Base-by-base conservation (phyloP, 2,113 vertebrate species). In the Lutjanus erythropterus region DNA sequence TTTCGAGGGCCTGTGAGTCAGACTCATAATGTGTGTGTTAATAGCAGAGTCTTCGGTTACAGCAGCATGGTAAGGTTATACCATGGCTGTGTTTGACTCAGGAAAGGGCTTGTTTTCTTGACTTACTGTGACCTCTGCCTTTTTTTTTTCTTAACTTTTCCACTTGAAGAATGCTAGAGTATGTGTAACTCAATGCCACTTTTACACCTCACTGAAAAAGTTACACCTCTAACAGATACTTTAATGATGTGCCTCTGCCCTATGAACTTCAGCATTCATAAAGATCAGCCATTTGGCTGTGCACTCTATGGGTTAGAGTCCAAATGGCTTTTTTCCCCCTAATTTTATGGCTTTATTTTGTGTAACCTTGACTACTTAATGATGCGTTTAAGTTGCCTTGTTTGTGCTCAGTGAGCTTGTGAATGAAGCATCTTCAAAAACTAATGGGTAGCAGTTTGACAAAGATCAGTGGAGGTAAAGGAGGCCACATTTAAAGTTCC, bases 61-160 rank as follows among this genome's bases (percentile, higher is more conserved):
- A 86, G 68, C 85, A 75, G 88, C 83, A 58, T 84, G 79, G 88
- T 92, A 90, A 94, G 84, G 88, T 90, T 91, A 94, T 83, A 93
- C 88, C 80, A 67, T 90, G 85, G 85, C 91, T 85, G 90, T 94
- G 88, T 96, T 94, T 94, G 87, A 89, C 93, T 95, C 92, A 92
- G 93, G 94, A 95, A 95, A 90, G 81, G 81, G 80, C 85, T 91
- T 94, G 94, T 96, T 95, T 94, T 93, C 93, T 89, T 94, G 94
- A 95, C 95, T 94, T 83, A 77, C 58, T 42, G 11, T 95, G 95
- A 96, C 95, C 94, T 94, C 76, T 78, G 62, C 69, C 61, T 70
- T 80, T 91, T 90, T 79, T 91, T 67, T 10, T 52, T 25, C 65
- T 62, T 42, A 49, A 73, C 80, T 89, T 94, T 92, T 93, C 88